phyloP scores from a whole-genome alignment of 2,113 vertebrate genomes.

The Lophotis ruficrista region DNA sequence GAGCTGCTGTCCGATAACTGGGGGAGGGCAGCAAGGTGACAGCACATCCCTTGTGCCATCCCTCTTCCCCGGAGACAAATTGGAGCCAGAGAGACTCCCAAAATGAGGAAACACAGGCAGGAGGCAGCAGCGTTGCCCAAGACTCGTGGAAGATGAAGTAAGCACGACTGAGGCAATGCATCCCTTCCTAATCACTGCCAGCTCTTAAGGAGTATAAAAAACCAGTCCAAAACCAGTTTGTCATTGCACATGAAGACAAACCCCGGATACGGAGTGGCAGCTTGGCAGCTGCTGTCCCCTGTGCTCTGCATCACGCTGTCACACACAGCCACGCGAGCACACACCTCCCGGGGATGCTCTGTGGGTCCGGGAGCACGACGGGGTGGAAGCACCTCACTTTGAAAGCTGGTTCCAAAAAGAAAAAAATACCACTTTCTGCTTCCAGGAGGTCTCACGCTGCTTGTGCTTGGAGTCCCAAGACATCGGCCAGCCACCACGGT shows the following conservation, averaged over 20 bases:
- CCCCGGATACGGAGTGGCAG: background rate
- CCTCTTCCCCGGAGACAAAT: accelerated
- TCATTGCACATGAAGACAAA: background rate
- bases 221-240: background rate
- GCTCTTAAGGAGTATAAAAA: background rate
- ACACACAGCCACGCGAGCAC: background rate
- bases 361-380: accelerated
- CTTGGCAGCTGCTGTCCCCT: background rate
- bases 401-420: background rate
- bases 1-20: background rate
- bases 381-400: background rate
- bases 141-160: background rate
- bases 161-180: background rate
- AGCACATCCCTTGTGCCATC: background rate
- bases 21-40: background rate
- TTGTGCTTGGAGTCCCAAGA: background rate
- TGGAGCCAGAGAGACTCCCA: background rate
- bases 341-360: background rate
- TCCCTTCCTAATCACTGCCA: background rate
- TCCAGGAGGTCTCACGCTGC: background rate
- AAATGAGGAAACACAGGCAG: background rate
- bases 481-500: background rate
- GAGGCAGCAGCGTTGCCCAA: background rate
- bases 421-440: background rate
- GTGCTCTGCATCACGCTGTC: background rate